A percentile compares a stretch with the other conserved stretches of the same genome.
Evolutionary conservation across 2,113 vertebrate species (phyloP).

Genomic region (human (Homo sapiens)): GRCh38 chr6:56944501-56945000

Average conservation of each 20-base stretch:
- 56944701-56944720: not conserved
- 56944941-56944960: not conserved
- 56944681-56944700: not conserved
- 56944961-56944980: not conserved
- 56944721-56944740: not conserved
- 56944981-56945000: not conserved
- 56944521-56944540: not conserved
- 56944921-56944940: not conserved
- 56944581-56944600: not conserved
- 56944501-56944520: not conserved
- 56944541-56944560: constrained; percentile 11
- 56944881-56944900: not conserved
- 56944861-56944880: not conserved
- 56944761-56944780: not conserved
- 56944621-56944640: not conserved
- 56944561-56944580: not conserved
- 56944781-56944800: not conserved
- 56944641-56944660: not conserved
- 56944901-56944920: not conserved
- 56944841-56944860: not conserved
- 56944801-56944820: not conserved
- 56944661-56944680: not conserved
- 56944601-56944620: not conserved
- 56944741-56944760: not conserved
- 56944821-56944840: not conserved